These are phyloP conservation scores for Beris morrisii DNA, from an alignment of 2,888 invertebrate species.

Conservation along the genomic window DNA sequence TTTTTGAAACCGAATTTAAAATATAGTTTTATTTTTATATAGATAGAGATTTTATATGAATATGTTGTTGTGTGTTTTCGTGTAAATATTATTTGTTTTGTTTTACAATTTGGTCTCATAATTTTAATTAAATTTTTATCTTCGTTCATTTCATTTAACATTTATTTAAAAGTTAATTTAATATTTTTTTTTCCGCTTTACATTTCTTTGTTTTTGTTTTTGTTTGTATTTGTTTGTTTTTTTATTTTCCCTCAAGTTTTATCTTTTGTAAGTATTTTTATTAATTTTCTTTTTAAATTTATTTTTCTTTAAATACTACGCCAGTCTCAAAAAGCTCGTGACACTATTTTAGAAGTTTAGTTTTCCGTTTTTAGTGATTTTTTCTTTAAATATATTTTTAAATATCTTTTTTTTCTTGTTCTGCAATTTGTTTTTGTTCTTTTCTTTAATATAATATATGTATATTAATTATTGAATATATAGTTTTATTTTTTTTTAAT, in stretches of 20 bases:
- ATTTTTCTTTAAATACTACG: conserved; percentile 52
- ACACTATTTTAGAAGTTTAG: conserved; percentile 44
- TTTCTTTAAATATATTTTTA: conserved; percentile 41
- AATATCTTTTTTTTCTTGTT: conserved; percentile 40
- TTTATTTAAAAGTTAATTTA: conserved; percentile 1
- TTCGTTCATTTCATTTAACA: not conserved
- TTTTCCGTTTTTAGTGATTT: conserved; percentile 39
- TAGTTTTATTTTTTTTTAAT: conserved; percentile 33
- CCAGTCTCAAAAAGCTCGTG: conserved; percentile 59
- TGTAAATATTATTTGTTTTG: conserved; percentile 29
- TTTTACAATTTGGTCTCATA: conserved; percentile 31
- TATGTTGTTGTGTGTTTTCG: conserved; percentile 24
- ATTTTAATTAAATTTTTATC: conserved; percentile 3
- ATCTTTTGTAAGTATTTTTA: not conserved
- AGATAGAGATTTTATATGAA: conserved; percentile 30
- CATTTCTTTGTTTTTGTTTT: not conserved
- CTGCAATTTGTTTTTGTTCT: conserved; percentile 35
- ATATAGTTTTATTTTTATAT: conserved; percentile 21
- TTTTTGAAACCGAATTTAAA: conserved; percentile 30
- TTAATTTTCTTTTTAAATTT: conserved; percentile 16
- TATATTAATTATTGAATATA: conserved; percentile 29
- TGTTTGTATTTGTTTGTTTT: conserved; percentile 1
- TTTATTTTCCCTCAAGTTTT: conserved; percentile 2
- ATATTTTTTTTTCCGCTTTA: not conserved
- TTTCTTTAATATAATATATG: conserved; percentile 29